phyloP scores from a whole-genome alignment of 2,113 vertebrate genomes.

The Gnathonemus longibarbis region DNA sequence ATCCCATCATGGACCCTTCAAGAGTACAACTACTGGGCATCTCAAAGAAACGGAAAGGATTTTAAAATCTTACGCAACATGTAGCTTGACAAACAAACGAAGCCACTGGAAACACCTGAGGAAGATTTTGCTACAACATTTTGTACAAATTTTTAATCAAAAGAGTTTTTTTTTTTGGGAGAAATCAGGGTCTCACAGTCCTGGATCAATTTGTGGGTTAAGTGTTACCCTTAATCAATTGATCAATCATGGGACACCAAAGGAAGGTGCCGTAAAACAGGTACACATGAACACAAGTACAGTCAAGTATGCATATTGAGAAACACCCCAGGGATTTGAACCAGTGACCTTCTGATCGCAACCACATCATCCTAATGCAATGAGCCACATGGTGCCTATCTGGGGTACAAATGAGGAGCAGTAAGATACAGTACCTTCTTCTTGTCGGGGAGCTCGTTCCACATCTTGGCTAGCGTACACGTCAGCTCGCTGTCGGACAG shows the following conservation, averaged over 20 bases:
- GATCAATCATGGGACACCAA: too few species aligned
- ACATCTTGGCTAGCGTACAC: slow-evolving; percentile 87
- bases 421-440: slow-evolving; percentile 72
- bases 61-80: not conserved
- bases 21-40: not conserved
- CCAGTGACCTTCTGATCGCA: not conserved
- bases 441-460: slow-evolving; percentile 89
- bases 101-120: not conserved
- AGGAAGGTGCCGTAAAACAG: too few species aligned
- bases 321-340: not conserved
- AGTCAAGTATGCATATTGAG: too few species aligned
- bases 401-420: not conserved
- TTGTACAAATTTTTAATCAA: not conserved
- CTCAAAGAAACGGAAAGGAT: not conserved
- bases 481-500: slow-evolving; percentile 87
- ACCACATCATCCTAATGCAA: not conserved
- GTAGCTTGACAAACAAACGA: not conserved
- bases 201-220: too few species aligned
- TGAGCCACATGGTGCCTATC: not conserved
- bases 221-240: too few species aligned
- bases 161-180: not conserved
- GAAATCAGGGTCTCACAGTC: not conserved
- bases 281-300: too few species aligned
- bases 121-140: not conserved
- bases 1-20: not conserved